Evolutionary conservation across 2,797 vertebrate species (phyloP).

Genomic region (Coregonus suidteri): DNA sequence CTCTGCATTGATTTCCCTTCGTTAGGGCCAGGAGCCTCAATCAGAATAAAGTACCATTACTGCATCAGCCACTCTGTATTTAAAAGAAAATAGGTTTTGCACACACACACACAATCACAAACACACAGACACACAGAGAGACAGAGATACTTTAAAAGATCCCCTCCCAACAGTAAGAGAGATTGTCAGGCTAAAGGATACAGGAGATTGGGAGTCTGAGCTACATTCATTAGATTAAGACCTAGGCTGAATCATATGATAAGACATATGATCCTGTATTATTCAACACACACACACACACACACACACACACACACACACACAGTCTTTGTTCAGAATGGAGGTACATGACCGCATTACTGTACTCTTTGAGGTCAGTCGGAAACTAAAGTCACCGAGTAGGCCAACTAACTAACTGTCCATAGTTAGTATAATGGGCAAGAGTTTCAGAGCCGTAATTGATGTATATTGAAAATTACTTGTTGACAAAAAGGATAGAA

Average conservation of each 20-base stretch:
- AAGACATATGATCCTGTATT: conserved; percentile 55
- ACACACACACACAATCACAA: not conserved
- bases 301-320: conserved; percentile 35
- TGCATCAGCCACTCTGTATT: conserved; percentile 52
- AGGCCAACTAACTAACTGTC: conserved; percentile 3
- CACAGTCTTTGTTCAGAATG: not conserved
- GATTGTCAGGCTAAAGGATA: conserved; percentile 52
- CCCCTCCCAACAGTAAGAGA: conserved; percentile 21
- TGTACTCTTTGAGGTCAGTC: conserved; percentile 16
- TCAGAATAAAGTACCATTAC: conserved; percentile 69
- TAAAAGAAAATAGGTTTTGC: conserved; percentile 40
- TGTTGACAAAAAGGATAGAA: not conserved
- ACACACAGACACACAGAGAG: conserved; percentile 25
- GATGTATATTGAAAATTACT: not conserved
- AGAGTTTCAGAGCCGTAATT: not conserved
- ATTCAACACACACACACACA: conserved; percentile 31
- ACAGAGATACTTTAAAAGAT: conserved; percentile 30
- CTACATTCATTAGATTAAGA: conserved; percentile 60
- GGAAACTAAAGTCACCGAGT: conserved; percentile 8
- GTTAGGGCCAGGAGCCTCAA: conserved; percentile 56
- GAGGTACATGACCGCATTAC: conserved; percentile 17
- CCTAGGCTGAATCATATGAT: conserved; percentile 34
- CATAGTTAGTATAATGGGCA: not conserved
- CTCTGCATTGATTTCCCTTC: conserved; percentile 64
- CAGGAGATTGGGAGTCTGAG: conserved; percentile 42